Evolutionary conservation across 2,888 invertebrate genomes (phyloP), one percentile per base, ranked within the genome.

Genomic region (Lysandra bellargus): DNA sequence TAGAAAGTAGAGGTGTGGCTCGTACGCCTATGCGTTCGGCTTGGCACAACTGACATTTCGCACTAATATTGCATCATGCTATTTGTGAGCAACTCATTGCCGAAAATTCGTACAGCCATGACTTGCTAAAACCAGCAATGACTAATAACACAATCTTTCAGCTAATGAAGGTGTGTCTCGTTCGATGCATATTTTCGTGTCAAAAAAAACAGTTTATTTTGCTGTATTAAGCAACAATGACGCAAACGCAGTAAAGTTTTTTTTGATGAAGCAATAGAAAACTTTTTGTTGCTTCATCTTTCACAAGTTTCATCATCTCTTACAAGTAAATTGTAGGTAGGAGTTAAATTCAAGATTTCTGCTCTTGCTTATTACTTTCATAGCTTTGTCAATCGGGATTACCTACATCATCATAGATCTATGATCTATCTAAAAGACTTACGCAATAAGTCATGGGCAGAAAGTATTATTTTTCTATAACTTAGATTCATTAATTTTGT

Each of bases 1-100:
- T 69, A 69, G 83, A 83, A 83, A 83, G 83, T 83, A 40, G 82
- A 78, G 81, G 82, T 82, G 82, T 82, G 83, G 81, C 81, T 75
- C 57, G 60, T 78, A 37, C 72, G 75, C 76, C 74, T 77, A 78
- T 40, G 64, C 57, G 17, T 5, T 33, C 37, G 4, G 74, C 64
- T 37, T 78, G 49, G 80, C 78, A 30, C 30, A 44, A 79, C 78
- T 75, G 78, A 76, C 75, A 81, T 79, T 78, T 53, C 12, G 53
- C 78, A 53, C n/a, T 75, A 74, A 75, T 80, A 81, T 81, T 82
- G 81, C 82, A 80, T 81, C 81, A 81, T 79, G 49, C 61, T 33
- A 23, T n/a, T 37, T 37, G n/a, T 37, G 5, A 14, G 37, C 69
- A 69, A 33, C 4, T 69, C 33, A 37, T 33, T 37, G 14, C 5